phyloP scores from a whole-genome alignment of 2,797 vertebrate genomes.

The Peromyscus attwateri region DNA sequence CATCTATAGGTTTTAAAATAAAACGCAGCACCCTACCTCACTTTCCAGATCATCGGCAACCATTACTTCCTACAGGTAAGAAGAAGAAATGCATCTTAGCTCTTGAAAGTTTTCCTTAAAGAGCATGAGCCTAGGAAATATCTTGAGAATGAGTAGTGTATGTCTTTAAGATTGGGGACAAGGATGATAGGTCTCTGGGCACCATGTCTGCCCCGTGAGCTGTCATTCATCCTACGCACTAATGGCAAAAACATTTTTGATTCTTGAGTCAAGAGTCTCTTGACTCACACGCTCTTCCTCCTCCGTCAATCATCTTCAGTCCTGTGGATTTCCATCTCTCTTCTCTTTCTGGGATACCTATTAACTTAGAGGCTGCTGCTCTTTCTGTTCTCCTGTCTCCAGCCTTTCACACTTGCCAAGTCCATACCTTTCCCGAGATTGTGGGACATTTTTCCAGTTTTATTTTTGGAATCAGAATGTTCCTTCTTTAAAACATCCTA shows the following conservation, averaged over 20 bases:
- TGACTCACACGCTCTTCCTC: background rate
- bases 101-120: constrained; percentile 30
- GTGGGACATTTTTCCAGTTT: background rate
- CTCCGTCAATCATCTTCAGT: background rate
- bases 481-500: background rate
- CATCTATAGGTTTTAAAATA: constrained; percentile 50
- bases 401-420: background rate
- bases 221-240: background rate
- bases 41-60: constrained; percentile 90
- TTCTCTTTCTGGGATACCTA: background rate
- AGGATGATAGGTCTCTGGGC: background rate
- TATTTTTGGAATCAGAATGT: background rate
- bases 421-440: background rate
- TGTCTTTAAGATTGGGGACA: background rate
- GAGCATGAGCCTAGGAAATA: background rate
- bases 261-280: background rate
- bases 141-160: background rate
- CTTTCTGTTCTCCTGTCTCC: background rate
- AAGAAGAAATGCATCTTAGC: constrained; percentile 75
- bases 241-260: background rate
- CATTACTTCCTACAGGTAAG: constrained; percentile 89
- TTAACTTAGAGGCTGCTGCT: background rate
- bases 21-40: constrained; percentile 85
- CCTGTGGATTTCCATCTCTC: background rate
- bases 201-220: too few species aligned